phyloP scores from a whole-genome alignment of 2,113 vertebrate species.

The Oostethus manadensis region DNA sequence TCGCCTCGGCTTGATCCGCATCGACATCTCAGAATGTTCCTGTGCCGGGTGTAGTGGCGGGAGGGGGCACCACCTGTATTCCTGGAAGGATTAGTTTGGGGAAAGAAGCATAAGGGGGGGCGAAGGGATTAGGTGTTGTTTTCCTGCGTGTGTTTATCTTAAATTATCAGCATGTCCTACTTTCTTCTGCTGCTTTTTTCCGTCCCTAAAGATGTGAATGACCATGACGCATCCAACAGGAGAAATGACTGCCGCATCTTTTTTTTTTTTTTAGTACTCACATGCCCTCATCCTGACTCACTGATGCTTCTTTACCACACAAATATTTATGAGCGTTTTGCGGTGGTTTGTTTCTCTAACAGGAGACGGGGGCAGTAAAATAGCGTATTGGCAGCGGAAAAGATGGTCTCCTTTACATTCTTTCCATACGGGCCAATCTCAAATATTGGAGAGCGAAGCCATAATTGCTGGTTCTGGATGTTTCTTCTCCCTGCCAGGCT shows the following conservation, averaged over 20 bases:
- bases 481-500: conserved; percentile 49
- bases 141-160: background rate
- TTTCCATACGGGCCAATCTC: conserved; percentile 68
- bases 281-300: background rate
- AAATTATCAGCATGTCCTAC: conserved; percentile 32
- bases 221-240: background rate
- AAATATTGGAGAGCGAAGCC: conserved; percentile 67
- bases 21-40: conserved; percentile 32
- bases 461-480: conserved; percentile 66
- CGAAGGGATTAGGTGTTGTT: conserved; percentile 40
- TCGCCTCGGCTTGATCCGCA: background rate
- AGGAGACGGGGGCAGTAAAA: conserved; percentile 28
- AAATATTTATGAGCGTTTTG: conserved; percentile 14
- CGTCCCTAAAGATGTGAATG: conserved; percentile 11
- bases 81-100: conserved; percentile 50
- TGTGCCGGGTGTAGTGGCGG: too few relatives aligned
- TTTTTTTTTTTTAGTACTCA: too few relatives aligned
- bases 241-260: too few relatives aligned
- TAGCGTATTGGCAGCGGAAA: conserved; percentile 41
- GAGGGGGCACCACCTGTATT: conserved; percentile 54
- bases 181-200: conserved; percentile 30
- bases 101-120: conserved; percentile 13
- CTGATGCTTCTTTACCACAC: conserved; percentile 7
- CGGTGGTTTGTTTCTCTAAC: conserved; percentile 29
- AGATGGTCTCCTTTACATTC: conserved; percentile 67